Evolutionary conservation across 2,888 invertebrate species (phyloP).

Genomic region (Crioceris asparagi): DNA sequence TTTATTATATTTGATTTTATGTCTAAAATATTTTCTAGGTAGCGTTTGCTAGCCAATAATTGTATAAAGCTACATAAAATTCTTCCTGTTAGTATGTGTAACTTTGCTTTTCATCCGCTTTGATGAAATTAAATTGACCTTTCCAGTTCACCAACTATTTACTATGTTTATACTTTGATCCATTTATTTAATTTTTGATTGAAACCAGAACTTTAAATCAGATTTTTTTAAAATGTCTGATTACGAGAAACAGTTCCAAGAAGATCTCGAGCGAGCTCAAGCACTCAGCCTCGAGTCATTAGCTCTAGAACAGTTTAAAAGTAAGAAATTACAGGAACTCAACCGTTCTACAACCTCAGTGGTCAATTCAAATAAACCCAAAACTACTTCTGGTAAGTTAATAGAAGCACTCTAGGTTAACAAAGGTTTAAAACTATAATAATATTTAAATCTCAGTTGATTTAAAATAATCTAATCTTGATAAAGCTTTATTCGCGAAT

Average conservation of each 20-base stretch:
- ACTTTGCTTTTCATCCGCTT: too few species aligned
- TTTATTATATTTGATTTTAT: background rate
- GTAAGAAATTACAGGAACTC: constrained; percentile 44
- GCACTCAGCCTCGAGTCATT: constrained; percentile 79
- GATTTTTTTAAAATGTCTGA: constrained; percentile 36
- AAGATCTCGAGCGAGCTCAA: constrained; percentile 78
- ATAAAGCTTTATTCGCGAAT: too few species aligned
- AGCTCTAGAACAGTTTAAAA: constrained; percentile 71
- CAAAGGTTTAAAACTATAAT: too few species aligned
- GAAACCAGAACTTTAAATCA: background rate
- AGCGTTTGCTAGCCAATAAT: background rate
- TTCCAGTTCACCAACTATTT: too few species aligned
- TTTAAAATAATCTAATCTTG: too few species aligned
- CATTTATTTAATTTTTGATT: too few species aligned
- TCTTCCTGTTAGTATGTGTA: too few species aligned
- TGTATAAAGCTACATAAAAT: background rate
- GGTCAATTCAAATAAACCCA: constrained; percentile 14
- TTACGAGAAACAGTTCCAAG: constrained; percentile 73
- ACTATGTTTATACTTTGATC: too few species aligned
- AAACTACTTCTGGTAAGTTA: constrained; percentile 28
- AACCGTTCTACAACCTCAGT: constrained; percentile 19
- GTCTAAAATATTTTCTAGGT: background rate
- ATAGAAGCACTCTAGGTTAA: too few species aligned
- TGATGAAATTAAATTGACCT: too few species aligned
- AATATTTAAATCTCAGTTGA: too few species aligned